These are phyloP conservation scores for Podilymbus podiceps DNA, from an alignment of 2,113 vertebrate species.

Conservation along the genomic window DNA sequence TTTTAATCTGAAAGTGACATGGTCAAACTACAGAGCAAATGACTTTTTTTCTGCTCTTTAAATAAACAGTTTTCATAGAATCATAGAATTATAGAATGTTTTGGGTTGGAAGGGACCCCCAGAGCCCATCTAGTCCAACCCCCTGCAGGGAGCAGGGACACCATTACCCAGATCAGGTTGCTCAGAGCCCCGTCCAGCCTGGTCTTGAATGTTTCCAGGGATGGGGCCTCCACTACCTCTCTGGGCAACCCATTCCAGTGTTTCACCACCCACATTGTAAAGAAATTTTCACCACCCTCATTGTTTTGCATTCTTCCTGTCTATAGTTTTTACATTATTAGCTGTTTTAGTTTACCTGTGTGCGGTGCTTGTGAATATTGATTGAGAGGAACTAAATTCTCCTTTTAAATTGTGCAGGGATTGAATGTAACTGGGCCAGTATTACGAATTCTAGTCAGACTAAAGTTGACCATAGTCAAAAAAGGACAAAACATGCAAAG, in stretches of 20 bases:
- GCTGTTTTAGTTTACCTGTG: background rate
- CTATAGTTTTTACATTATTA: background rate
- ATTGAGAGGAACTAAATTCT: background rate
- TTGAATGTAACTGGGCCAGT: background rate
- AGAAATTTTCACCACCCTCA: no score
- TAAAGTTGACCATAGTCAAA: background rate
- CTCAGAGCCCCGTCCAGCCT: no score
- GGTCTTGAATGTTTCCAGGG: no score
- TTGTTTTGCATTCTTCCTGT: background rate
- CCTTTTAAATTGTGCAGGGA: background rate
- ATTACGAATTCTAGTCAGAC: background rate
- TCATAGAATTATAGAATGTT: no score
- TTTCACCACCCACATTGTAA: no score
- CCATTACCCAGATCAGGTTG: no score
- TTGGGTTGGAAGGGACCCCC: no score
- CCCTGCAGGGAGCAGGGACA: no score
- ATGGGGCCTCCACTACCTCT: no score
- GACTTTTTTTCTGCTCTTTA: background rate
- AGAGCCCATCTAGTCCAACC: no score
- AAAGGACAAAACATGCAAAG: background rate
- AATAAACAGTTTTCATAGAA: background rate
- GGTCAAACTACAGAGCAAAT: accelerated
- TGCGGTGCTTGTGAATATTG: background rate
- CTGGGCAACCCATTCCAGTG: no score
- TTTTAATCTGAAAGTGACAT: background rate